Percentiles rank a stretch among this genome's conserved stretches.
These are phyloP conservation scores for Aphrocallistes beatrix DNA, from an alignment of 37 sponge, comb jelly and placozoan genomes.

Conservation along the genomic window DNA sequence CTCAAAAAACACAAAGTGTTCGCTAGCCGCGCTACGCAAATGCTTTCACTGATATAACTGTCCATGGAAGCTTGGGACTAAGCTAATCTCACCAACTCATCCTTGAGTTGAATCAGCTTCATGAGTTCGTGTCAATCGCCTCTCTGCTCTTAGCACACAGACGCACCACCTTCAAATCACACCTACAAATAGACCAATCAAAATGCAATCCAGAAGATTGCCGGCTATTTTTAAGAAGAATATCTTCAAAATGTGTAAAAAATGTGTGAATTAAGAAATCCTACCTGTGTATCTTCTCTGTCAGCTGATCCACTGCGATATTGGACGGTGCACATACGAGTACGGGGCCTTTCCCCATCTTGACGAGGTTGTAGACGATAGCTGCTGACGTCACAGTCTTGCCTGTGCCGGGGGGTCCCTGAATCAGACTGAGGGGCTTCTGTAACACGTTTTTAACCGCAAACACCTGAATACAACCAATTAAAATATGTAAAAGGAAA, in stretches of 20 bases:
- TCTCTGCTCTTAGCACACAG: conserved; percentile 94
- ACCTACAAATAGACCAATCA: background rate
- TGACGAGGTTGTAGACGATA: conserved; percentile 86
- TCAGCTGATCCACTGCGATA: conserved; percentile 96
- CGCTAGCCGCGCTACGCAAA: too few species aligned
- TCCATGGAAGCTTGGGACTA: too few species aligned
- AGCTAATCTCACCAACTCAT: too few species aligned
- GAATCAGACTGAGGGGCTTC: conserved; percentile 89
- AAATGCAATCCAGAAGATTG: background rate
- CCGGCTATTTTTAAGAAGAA: background rate
- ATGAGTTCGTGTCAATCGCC: conserved; percentile 84
- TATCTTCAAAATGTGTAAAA: background rate
- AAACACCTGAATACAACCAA: conserved; percentile 75
- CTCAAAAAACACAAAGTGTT: too few species aligned
- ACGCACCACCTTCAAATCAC: conserved; percentile 63
- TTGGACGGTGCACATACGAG: conserved; percentile 98
- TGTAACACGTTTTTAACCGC: conserved; percentile 86
- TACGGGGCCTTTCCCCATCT: conserved; percentile 46
- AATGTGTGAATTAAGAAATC: conserved; percentile 28
- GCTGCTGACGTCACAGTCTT: conserved; percentile 99
- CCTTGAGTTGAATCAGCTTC: conserved; percentile 86
- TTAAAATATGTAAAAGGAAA: too few species aligned
- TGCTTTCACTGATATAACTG: too few species aligned
- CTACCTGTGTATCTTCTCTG: conserved; percentile 91
- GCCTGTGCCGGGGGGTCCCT: conserved; percentile 92